phyloP scores from a whole-genome alignment of 2,888 invertebrate genomes.

The Arge pagana region DNA sequence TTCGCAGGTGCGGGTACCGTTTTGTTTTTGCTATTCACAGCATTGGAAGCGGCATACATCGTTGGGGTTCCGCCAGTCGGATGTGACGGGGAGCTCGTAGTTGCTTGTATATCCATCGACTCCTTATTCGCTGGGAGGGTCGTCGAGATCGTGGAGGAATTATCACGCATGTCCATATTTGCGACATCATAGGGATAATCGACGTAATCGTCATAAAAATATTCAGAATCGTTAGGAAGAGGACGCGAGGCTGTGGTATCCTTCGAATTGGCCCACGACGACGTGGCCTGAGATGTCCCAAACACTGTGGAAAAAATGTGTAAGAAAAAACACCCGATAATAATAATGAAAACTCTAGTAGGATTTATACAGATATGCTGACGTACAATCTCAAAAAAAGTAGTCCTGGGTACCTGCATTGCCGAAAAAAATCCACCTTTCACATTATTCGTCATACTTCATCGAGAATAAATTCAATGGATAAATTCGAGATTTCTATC shows the following conservation, averaged over 20 bases:
- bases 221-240: conserved; percentile 77
- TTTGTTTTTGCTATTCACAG: conserved; percentile 38
- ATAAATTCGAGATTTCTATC: conserved; percentile 8
- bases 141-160: conserved; percentile 18
- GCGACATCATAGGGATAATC: conserved; percentile 76
- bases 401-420: too few species aligned
- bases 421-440: too few species aligned
- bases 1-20: conserved; percentile 38
- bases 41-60: conserved; percentile 60
- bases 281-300: conserved; percentile 65
- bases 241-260: conserved; percentile 60
- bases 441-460: too few species aligned
- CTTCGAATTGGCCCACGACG: conserved; percentile 63
- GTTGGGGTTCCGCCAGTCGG: conserved; percentile 66
- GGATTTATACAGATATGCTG: background rate
- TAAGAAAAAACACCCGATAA: too few species aligned
- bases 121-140: conserved; percentile 10
- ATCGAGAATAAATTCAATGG: too few species aligned
- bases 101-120: background rate
- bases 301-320: conserved; percentile 45
- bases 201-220: conserved; percentile 81
- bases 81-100: conserved; percentile 20
- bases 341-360: too few species aligned
- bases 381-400: too few species aligned
- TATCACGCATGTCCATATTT: conserved; percentile 44